Conservation (phyloP, 2,113 vertebrate genomes). For the Peromyscus maniculatus region DNA sequence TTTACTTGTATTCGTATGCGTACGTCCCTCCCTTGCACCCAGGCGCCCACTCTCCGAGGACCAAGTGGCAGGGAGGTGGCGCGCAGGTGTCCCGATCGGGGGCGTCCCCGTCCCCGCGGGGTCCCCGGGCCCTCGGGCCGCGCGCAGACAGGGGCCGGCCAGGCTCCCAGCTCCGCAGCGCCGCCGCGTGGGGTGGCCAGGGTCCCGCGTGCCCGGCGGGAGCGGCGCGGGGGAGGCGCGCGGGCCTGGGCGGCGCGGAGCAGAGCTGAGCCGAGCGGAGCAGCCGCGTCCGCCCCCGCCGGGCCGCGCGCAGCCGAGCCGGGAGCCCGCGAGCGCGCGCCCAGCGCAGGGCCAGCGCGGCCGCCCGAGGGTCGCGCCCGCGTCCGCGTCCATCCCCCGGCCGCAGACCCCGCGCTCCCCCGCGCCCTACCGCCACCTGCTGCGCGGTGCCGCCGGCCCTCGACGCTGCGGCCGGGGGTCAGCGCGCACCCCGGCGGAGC, state of each 20-base stretch:
- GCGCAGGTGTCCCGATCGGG: neutral
- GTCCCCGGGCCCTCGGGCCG: neutral
- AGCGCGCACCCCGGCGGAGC: neutral
- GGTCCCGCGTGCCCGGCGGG: neutral
- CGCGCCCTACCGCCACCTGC: slow-evolving; percentile 64
- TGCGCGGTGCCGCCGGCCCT: slow-evolving; percentile 10
- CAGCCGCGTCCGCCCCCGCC: slow-evolving; percentile 73
- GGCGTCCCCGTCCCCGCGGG: neutral
- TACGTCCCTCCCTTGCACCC: neutral
- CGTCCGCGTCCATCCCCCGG: neutral
- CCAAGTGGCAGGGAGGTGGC: neutral
- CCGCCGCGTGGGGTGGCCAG: slow-evolving; percentile 24
- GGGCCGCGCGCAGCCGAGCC: slow-evolving; percentile 31
- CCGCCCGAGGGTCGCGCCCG: slow-evolving; percentile 36
- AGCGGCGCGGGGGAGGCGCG: neutral
- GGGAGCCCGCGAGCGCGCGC: slow-evolving; percentile 47
- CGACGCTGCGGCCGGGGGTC: neutral
- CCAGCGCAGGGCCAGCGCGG: slow-evolving; percentile 27
- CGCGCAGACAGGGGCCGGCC: neutral
- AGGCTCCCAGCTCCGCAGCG: neutral
- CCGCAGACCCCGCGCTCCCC: too few relatives aligned
- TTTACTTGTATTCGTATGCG: slow-evolving; percentile 18
- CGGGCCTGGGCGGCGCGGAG: neutral
- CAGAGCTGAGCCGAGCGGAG: neutral
- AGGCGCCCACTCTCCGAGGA: neutral